Base-by-base conservation (phyloP, 2,888 invertebrate species). In the Synergus japonicus region DNA sequence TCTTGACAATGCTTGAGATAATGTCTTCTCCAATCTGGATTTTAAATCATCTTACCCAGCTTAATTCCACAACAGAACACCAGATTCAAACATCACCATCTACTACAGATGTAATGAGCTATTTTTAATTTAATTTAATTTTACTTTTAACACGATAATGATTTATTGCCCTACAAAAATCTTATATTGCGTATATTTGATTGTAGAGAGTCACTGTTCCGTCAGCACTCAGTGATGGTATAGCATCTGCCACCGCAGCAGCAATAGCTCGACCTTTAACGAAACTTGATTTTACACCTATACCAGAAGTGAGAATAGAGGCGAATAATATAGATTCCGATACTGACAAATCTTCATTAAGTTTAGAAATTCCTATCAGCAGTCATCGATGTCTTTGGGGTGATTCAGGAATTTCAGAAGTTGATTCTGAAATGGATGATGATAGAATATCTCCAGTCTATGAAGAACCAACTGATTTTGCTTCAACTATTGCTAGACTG, bases 391-490 rank as follows among this genome's bases (percentile, higher is more conserved):
- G 91, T 67, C 85, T 91, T 65, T 91, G 91, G 91, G 87, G 87
- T 54, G 87, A 89, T 66, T 77, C 83, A 10, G 86, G 86, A 77
- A 81, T 78, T 67, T 86, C 85, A 0, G 90, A 90, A 79, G 83
- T 85, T 0, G 91, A 90, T 83, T 84, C 83, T n/a, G 91, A 91
- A 78, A 76, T 87, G 5, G 90, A 90, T 2, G 91, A 89, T 9
- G 90, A 90, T 65, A 89, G 85, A 78, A 86, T 90, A 82, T 95
- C 95, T 2, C 95, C 95, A 0, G 95, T 95, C 88, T 96, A 96
- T 89, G 96, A 96, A 89, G 96, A 96, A 87, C 94, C 95, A 0
- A 95, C 95, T 0, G 96, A 96, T 91, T 94, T 96, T 76, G 95
- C 95, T 79, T 94, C 95, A 80, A 95, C 95, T 86, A 96, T 96